Evolutionary conservation across 2,113 vertebrate species (phyloP), one percentile per base, ranked within the genome.

Genomic region (Eurypyga helias): DNA sequence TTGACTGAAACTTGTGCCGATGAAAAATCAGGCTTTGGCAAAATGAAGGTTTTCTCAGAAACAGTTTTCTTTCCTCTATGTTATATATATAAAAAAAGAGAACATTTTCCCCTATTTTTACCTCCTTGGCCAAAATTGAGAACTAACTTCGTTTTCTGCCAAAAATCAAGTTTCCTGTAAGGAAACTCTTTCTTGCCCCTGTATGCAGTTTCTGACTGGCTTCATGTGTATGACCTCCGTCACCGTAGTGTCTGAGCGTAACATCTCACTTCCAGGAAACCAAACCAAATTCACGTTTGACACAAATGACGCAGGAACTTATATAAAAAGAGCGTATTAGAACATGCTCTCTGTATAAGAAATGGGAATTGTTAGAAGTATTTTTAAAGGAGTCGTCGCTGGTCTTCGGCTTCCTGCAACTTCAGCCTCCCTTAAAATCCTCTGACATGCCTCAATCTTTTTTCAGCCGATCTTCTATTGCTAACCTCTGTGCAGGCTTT

Each of bases 231-330:
- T 33, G 73, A 72, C 20, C 38, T 70, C 45, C 0, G 3, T 86
- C 92, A 94, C 76, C 3, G 4, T 21, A 87, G 43, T 26, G 51
- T 93, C 79, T 91, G 90, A 55, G 43, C 60, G 61, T 52, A 85
- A 65, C 89, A 85, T 82, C 89, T 95, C 65, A 89, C 83, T 97
- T 97, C 91, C 91, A 91, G 94, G 91, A 97, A 97, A 92, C 29
- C 57, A 89, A 91, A 82, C 31, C 65, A 95, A 92, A 79, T 49
- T 94, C 80, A 87, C 73, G 87, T 83, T 65, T 92, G 87, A 89
- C 92, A 96, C n/a, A 6, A 91, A 87, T 93, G 73, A 92, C 92
- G 95, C 94, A 87, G 61, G 62, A 90, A 72, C 87, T 83, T 85
- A 34, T 13, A 25, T 48, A 78, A 87, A 38, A 84, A 38, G 46